These are phyloP conservation scores for Microcaecilia unicolor DNA, from an alignment of 2,797 vertebrate species.

Conservation along the genomic window DNA sequence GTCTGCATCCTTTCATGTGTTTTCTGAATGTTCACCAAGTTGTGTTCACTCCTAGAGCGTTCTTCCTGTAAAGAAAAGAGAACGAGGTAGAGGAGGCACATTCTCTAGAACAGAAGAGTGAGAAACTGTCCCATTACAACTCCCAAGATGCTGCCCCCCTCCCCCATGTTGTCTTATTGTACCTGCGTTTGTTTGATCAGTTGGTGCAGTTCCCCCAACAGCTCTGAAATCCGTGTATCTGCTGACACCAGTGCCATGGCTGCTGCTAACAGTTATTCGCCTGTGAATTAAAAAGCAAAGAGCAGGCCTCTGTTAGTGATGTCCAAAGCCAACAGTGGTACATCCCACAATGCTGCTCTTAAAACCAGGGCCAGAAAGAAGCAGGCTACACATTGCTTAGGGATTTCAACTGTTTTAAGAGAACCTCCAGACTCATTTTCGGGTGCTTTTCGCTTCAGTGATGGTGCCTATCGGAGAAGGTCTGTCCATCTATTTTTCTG, in stretches of 20 bases:
- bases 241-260: slow-evolving; percentile 70
- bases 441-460: too few species aligned
- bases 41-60: slow-evolving; percentile 81
- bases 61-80: slow-evolving; percentile 62
- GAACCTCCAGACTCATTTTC: not conserved
- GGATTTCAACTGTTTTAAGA: slow-evolving; percentile 1
- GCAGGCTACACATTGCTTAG: not conserved
- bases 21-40: slow-evolving; percentile 88
- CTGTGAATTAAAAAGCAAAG: not conserved
- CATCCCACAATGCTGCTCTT: not conserved
- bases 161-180: too few species aligned
- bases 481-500: too few species aligned
- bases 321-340: not conserved
- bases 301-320: not conserved
- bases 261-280: too few species aligned
- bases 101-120: too few species aligned
- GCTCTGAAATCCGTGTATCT: slow-evolving; percentile 79
- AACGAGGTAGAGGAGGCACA: too few species aligned
- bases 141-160: too few species aligned
- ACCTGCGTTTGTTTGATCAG: slow-evolving; percentile 89
- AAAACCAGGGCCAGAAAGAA: not conserved
- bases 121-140: too few species aligned
- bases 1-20: slow-evolving; percentile 91
- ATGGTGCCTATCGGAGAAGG: too few species aligned
- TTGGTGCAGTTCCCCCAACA: slow-evolving; percentile 79